Evolutionary conservation across 2,797 vertebrate species (phyloP).

Genomic region (Heteromormyrus szaboi): DNA sequence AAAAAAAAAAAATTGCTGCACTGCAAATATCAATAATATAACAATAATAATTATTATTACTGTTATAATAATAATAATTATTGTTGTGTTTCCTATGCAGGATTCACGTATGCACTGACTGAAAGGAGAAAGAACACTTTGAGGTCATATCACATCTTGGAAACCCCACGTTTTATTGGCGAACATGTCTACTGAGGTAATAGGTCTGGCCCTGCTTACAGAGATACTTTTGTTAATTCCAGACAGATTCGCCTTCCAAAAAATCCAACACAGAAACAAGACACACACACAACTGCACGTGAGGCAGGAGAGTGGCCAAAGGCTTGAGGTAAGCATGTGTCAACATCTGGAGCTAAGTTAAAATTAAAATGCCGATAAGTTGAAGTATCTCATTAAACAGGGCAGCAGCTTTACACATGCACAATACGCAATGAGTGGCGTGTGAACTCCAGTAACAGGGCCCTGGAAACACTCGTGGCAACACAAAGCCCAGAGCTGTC

Average conservation of each 20-base stretch:
- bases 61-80: neutral
- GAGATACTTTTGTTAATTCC: slow-evolving; percentile 19
- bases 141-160: slow-evolving; percentile 12
- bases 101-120: slow-evolving; percentile 5
- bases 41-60: neutral
- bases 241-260: neutral
- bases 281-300: neutral
- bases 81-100: neutral
- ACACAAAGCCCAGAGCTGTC: neutral
- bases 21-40: neutral
- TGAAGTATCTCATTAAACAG: neutral
- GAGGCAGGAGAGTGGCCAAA: neutral
- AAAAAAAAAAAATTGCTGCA: neutral
- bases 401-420: neutral
- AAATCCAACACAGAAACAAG: slow-evolving; percentile 7
- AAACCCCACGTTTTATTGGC: neutral
- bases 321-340: neutral
- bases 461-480: neutral
- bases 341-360: neutral
- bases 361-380: slow-evolving; percentile 1
- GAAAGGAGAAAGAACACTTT: slow-evolving; percentile 14
- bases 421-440: slow-evolving; percentile 1
- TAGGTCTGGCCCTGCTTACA: neutral
- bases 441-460: neutral
- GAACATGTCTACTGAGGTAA: neutral